These are phyloP conservation scores for Psittacula echo DNA, from an alignment of 2,797 vertebrate genomes.

Conservation along the genomic window DNA sequence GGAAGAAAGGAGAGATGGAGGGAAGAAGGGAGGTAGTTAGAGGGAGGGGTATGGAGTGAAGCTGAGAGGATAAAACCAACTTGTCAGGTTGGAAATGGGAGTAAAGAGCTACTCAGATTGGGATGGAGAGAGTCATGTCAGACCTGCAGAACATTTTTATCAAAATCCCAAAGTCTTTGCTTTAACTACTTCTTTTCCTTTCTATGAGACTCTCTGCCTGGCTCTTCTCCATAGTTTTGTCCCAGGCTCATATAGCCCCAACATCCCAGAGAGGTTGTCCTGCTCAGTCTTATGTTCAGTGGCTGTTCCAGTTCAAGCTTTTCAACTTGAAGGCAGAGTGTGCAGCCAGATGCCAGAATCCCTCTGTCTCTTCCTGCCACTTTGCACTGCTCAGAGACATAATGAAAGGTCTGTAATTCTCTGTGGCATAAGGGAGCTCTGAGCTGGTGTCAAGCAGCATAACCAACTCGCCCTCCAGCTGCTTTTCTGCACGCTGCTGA, in stretches of 20 bases:
- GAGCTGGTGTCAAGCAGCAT: not conserved
- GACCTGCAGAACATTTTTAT: not conserved
- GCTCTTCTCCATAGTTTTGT: not conserved
- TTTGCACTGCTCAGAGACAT: not conserved
- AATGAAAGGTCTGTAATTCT: not conserved
- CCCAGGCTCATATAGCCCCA: not conserved
- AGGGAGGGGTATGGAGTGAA: not conserved
- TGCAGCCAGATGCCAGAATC: not conserved
- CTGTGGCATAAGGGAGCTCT: not conserved
- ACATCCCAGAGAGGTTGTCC: not conserved
- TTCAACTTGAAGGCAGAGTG: accelerated
- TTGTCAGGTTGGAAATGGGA: not conserved
- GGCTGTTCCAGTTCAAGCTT: not conserved
- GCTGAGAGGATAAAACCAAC: not conserved
- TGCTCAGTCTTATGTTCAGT: not conserved
- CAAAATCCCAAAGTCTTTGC: not conserved
- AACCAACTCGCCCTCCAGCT: not conserved
- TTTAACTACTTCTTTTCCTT: not conserved
- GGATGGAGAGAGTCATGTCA: not conserved
- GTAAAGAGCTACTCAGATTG: not conserved
- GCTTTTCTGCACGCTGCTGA: not conserved
- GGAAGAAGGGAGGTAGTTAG: not conserved
- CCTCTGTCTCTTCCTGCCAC: not conserved
- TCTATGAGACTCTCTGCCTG: not conserved
- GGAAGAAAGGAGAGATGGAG: not conserved